These are phyloP conservation scores for Pollenia amentaria DNA, from an alignment of 2,888 invertebrate species.

Conservation along the genomic window DNA sequence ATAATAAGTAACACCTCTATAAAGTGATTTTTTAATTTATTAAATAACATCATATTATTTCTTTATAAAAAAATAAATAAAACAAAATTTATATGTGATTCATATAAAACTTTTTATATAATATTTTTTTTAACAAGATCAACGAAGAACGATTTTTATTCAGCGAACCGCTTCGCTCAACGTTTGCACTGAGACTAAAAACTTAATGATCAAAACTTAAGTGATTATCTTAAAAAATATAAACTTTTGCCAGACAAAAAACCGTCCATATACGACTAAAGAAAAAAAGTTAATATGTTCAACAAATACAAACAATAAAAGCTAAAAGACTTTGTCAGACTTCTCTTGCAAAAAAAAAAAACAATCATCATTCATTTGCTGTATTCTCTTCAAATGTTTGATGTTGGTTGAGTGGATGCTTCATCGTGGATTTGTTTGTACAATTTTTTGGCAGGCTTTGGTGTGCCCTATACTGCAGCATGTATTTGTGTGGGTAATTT, in stretches of 20 bases:
- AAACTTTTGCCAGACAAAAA: slow-evolving; percentile 31
- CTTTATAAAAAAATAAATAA: slow-evolving; percentile 8
- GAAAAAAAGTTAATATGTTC: slow-evolving; percentile 24
- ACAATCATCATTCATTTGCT: slow-evolving; percentile 29
- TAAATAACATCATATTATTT: slow-evolving; percentile 57
- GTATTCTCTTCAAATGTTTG: background rate
- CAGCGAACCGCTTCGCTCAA: slow-evolving; percentile 55
- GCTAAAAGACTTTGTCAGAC: background rate
- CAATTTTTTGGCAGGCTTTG: background rate
- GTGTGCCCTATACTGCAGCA: background rate
- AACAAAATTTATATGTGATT: slow-evolving; percentile 23
- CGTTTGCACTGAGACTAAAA: slow-evolving; percentile 64
- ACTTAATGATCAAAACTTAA: slow-evolving; percentile 50
- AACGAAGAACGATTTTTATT: background rate
- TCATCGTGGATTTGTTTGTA: slow-evolving; percentile 20
- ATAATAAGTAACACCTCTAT: slow-evolving; percentile 46
- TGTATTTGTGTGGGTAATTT: no score
- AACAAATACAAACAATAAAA: slow-evolving; percentile 18
- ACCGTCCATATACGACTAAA: background rate
- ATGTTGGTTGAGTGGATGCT: background rate
- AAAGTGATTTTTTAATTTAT: slow-evolving; percentile 39
- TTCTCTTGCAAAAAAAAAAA: slow-evolving; percentile 33
- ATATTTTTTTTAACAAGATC: slow-evolving; percentile 1
- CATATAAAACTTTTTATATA: slow-evolving; percentile 25
- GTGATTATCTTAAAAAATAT: slow-evolving; percentile 45